phyloP scores from a whole-genome alignment of 2,113 vertebrate species.

The Sebastes fasciatus region DNA sequence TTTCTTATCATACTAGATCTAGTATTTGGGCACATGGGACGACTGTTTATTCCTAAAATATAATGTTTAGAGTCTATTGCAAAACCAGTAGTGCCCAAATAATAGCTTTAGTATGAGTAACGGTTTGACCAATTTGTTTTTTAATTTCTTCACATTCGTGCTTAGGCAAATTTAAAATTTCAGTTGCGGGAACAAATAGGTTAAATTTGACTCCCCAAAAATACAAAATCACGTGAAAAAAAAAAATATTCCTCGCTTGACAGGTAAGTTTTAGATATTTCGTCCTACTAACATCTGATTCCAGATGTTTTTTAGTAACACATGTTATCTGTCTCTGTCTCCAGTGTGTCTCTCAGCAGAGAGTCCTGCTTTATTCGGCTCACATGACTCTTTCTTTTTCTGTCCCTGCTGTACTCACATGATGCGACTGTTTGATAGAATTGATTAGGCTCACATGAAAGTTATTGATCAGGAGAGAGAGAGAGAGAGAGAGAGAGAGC shows the following conservation, averaged over 20 bases:
- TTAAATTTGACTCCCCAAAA: background rate
- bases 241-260: background rate
- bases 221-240: background rate
- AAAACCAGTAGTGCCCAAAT: no score
- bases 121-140: no score
- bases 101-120: no score
- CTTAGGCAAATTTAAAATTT: no score
- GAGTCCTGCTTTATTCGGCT: conserved; percentile 31
- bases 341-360: background rate
- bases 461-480: background rate
- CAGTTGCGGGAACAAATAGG: no score
- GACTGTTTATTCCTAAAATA: no score
- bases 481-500: no score
- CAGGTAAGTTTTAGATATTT: background rate
- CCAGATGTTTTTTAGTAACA: background rate
- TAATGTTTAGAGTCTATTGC: no score
- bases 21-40: no score
- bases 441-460: conserved; percentile 55
- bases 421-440: conserved; percentile 1
- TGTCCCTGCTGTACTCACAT: conserved; percentile 7
- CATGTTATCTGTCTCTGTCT: no score
- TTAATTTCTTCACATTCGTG: no score
- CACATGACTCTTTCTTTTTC: conserved; percentile 18
- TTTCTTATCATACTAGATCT: no score
- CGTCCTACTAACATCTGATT: background rate